Conservation (phyloP, 2,888 invertebrate species). For the Clusia tigrina region DNA sequence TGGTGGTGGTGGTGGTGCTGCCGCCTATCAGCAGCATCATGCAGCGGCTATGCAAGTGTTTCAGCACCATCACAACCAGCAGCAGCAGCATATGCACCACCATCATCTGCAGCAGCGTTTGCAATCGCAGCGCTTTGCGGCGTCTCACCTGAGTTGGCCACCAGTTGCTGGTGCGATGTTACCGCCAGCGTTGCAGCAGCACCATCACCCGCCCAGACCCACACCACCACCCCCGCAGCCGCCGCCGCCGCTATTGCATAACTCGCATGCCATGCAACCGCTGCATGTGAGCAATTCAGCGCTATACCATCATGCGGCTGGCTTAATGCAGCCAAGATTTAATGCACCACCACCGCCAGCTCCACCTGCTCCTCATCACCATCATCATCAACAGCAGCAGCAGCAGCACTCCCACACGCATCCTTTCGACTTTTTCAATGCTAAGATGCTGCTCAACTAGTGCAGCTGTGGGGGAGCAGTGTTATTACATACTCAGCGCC, state of each 20-base stretch:
- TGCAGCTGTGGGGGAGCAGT: slow-evolving; percentile 19
- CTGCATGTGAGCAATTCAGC: slow-evolving; percentile 34
- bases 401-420: slow-evolving; percentile 38
- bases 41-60: slow-evolving; percentile 46
- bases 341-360: slow-evolving; percentile 37
- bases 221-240: slow-evolving; percentile 33
- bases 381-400: slow-evolving; percentile 39
- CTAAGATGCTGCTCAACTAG: slow-evolving; percentile 52
- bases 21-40: slow-evolving; percentile 38
- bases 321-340: slow-evolving; percentile 26
- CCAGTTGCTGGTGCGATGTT: slow-evolving; percentile 39
- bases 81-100: slow-evolving; percentile 26
- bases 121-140: slow-evolving; percentile 15
- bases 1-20: slow-evolving; percentile 30
- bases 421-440: slow-evolving; percentile 53
- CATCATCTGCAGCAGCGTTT: slow-evolving; percentile 29
- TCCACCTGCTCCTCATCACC: slow-evolving; percentile 31
- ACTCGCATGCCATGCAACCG: slow-evolving; percentile 36
- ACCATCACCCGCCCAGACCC: slow-evolving; percentile 22
- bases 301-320: slow-evolving; percentile 32
- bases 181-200: slow-evolving; percentile 38
- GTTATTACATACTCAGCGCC: background rate
- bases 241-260: slow-evolving; percentile 32
- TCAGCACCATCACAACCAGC: slow-evolving; percentile 33
- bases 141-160: slow-evolving; percentile 31